A percentile compares a stretch with the other conserved stretches of the same genome.
phyloP scores from a whole-genome alignment of 2,888 invertebrate genomes.

The Axea sp. region DNA sequence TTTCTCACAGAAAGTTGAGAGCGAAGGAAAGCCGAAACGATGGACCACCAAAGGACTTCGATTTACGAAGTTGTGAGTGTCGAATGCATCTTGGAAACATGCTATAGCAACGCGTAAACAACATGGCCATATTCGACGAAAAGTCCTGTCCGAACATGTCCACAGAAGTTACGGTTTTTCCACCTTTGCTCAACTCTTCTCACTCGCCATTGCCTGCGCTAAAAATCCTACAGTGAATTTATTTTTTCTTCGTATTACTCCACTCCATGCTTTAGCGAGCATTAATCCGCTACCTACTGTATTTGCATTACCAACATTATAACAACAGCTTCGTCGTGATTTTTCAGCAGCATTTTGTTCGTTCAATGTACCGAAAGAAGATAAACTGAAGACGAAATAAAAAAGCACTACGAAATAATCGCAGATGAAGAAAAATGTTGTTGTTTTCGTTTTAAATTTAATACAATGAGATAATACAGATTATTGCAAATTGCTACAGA shows the following conservation, averaged over 20 bases:
- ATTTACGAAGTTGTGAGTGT: constrained; percentile 44
- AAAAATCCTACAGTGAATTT: constrained; percentile 20
- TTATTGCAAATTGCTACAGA: neutral
- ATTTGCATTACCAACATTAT: constrained; percentile 56
- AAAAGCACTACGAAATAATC: constrained; percentile 34
- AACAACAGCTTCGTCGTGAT: constrained; percentile 48
- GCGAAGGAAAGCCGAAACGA: constrained; percentile 21
- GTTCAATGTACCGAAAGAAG: constrained; percentile 54
- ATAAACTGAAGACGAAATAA: constrained; percentile 54
- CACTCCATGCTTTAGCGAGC: constrained; percentile 28
- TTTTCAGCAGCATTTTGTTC: constrained; percentile 39
- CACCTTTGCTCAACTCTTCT: neutral
- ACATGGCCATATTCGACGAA: constrained; percentile 45
- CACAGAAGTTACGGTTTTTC: constrained; percentile 5
- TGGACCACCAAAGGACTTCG: constrained; percentile 50
- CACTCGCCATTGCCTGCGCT: constrained; percentile 10
- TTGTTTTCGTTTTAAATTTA: constrained; percentile 16
- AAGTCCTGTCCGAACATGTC: constrained; percentile 37
- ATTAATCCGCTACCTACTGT: constrained; percentile 43
- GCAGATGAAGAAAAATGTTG: constrained; percentile 35
- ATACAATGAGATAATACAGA: constrained; percentile 12
- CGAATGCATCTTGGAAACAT: constrained; percentile 35
- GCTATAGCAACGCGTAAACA: constrained; percentile 50
- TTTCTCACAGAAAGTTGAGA: constrained; percentile 39
- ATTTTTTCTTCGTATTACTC: constrained; percentile 40